Conservation (phyloP, 2,797 vertebrate genomes). For the Knipowitschia caucasica region DNA sequence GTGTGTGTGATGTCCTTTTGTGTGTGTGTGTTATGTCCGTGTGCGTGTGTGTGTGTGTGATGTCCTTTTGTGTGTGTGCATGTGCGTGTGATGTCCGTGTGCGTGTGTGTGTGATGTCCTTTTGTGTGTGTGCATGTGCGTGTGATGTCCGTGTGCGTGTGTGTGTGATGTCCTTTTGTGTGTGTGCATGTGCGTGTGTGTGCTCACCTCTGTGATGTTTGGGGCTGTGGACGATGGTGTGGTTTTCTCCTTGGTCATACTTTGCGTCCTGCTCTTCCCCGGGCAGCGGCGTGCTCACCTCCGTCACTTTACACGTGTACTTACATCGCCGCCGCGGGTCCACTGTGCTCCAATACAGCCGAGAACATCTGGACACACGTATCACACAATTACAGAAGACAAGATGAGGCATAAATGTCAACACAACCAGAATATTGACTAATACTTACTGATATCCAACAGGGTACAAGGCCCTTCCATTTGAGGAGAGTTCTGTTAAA, state of each 20-base stretch:
- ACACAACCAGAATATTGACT: too few species aligned
- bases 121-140: too few species aligned
- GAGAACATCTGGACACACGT: conserved; percentile 77
- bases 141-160: too few species aligned
- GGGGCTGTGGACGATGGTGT: conserved; percentile 88
- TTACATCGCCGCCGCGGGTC: conserved; percentile 85
- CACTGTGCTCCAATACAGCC: conserved; percentile 91
- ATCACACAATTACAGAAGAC: neutral
- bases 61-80: too few species aligned
- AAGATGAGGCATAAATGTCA: neutral
- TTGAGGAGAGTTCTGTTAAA: conserved; percentile 84
- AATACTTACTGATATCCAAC: conserved; percentile 90
- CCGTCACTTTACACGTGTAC: conserved; percentile 87
- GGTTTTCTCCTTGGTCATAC: conserved; percentile 81
- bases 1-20: too few species aligned
- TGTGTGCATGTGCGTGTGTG: too few species aligned
- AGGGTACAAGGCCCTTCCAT: conserved; percentile 84
- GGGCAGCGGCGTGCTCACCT: conserved; percentile 78
- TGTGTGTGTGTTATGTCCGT: too few species aligned
- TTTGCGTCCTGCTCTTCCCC: conserved; percentile 69
- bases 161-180: too few species aligned
- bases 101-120: too few species aligned
- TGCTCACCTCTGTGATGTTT: conserved; percentile 65
- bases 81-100: too few species aligned
- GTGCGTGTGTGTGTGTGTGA: too few species aligned